Evolutionary conservation across 2,797 vertebrate species (phyloP).

Genomic region (Hippocampus kuda): DNA sequence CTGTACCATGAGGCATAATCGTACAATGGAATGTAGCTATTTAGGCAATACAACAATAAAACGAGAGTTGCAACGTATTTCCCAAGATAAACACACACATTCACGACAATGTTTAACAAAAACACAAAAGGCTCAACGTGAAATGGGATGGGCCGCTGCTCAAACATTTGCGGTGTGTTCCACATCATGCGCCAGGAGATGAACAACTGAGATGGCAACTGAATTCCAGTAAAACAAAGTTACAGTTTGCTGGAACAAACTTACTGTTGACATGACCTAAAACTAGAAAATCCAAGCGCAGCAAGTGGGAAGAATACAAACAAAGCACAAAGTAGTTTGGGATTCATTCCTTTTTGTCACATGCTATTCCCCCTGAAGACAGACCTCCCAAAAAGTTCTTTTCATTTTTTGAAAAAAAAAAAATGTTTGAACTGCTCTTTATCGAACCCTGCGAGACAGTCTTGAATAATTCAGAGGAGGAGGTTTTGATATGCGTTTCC

Average conservation of each 20-base stretch:
- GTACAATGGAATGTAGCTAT: neutral
- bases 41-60: neutral
- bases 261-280: constrained; percentile 71
- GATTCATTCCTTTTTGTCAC: constrained; percentile 21
- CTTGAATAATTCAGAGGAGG: constrained; percentile 60
- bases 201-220: neutral
- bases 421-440: constrained; percentile 35
- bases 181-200: neutral
- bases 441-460: constrained; percentile 45
- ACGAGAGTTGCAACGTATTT: neutral
- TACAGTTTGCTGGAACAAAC: constrained; percentile 39
- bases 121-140: neutral
- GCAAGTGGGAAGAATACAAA: constrained; percentile 37
- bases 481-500: constrained; percentile 50
- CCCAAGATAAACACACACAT: neutral
- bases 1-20: neutral
- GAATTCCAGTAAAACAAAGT: constrained; percentile 29
- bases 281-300: constrained; percentile 62
- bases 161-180: neutral
- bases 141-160: neutral
- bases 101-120: neutral
- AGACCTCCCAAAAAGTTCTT: neutral
- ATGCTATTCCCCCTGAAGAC: neutral
- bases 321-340: constrained; percentile 42
- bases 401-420: constrained; percentile 7